phyloP scores from a whole-genome alignment of 2,113 vertebrate species.

The Pteropus alecto region DNA sequence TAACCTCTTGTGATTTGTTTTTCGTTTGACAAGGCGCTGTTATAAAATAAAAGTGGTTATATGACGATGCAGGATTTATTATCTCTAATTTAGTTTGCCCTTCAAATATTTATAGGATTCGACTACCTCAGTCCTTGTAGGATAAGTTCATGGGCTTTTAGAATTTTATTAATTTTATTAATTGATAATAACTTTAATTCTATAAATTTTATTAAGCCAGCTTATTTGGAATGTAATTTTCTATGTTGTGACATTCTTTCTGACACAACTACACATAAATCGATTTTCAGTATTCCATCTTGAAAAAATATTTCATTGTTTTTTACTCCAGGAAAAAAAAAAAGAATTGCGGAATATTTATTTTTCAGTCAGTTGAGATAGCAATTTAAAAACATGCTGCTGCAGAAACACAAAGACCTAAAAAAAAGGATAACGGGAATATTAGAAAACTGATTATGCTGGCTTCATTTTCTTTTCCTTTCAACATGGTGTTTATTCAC shows the following conservation, averaged over 20 bases:
- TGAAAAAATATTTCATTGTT: not conserved
- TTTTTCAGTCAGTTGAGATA: slow-evolving; percentile 32
- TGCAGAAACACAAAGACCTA: not conserved
- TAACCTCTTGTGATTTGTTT: slow-evolving; percentile 9
- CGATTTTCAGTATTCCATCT: not conserved
- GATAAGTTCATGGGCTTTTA: not conserved
- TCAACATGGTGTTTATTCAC: not conserved
- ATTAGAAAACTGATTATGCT: not conserved
- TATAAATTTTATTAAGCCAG: not conserved
- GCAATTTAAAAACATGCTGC: slow-evolving; percentile 15
- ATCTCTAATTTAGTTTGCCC: not conserved
- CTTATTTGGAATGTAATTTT: slow-evolving; percentile 1
- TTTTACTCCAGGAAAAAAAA: not conserved
- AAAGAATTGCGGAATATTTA: not conserved
- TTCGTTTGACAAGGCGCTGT: not conserved
- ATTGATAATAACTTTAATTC: not conserved
- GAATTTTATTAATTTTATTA: not conserved
- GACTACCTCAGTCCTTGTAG: not conserved
- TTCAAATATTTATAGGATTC: not conserved
- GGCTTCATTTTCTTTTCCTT: not conserved
- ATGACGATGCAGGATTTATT: not conserved
- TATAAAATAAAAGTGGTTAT: not conserved
- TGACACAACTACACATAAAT: not conserved
- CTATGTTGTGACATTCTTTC: not conserved
- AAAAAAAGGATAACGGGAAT: slow-evolving; percentile 3